Conservation (phyloP, 2,113 vertebrate genomes). For the Rhodinocichla rosea region DNA sequence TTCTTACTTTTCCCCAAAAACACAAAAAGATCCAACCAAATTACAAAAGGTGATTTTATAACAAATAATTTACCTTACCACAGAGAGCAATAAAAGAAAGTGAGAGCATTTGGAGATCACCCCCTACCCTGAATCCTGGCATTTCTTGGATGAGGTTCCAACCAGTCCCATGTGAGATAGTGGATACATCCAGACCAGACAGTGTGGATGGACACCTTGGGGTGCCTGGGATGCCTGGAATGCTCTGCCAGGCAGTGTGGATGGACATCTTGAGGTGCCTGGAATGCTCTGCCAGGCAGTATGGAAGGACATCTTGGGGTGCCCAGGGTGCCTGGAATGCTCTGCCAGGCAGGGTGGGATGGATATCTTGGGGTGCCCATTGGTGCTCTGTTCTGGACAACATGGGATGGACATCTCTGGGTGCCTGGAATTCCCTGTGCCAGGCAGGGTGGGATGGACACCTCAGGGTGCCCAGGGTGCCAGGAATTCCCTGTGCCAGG, state of each 20-base stretch:
- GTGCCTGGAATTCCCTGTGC: not conserved
- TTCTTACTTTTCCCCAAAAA: not conserved
- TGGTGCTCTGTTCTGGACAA: no score
- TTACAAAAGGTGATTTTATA: not conserved
- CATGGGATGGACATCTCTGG: rapidly evolving
- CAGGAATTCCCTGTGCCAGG: not conserved
- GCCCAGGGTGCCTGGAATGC: not conserved
- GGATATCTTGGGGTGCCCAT: rapidly evolving
- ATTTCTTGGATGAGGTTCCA: not conserved
- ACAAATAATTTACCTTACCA: not conserved
- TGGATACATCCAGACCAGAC: rapidly evolving
- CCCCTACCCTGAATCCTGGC: not conserved
- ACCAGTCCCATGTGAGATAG: rapidly evolving
- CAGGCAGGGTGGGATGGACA: not conserved
- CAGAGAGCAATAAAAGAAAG: not conserved
- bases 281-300: not conserved
- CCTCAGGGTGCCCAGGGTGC: rapidly evolving
- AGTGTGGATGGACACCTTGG: not conserved
- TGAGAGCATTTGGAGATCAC: not conserved
- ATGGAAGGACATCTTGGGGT: not conserved
- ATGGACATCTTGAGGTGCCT: not conserved
- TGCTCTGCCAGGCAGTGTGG: not conserved
- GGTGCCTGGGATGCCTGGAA: not conserved
- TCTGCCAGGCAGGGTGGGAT: not conserved
- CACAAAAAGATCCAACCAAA: not conserved